phyloP scores from a whole-genome alignment of 2,113 vertebrate species.

The Prinia subflava region DNA sequence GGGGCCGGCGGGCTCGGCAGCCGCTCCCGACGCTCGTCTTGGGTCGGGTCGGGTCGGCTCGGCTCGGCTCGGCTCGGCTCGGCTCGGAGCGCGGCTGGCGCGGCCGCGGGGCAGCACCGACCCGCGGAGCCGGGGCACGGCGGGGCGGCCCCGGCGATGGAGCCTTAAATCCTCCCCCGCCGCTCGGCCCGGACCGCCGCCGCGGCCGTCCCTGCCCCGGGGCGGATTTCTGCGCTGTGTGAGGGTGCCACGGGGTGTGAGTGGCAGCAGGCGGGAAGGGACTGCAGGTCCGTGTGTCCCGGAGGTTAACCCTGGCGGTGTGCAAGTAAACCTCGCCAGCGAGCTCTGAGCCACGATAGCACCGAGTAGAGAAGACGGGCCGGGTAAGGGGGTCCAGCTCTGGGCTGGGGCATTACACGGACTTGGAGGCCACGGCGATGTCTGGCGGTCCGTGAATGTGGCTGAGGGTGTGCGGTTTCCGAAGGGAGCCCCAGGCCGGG shows the following conservation, averaged over 20 bases:
- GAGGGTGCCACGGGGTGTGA: not conserved
- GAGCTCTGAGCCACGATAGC: not conserved
- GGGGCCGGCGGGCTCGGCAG: not conserved
- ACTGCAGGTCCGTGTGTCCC: not conserved
- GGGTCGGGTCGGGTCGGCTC: not conserved
- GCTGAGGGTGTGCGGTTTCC: not conserved
- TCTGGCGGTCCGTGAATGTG: not conserved
- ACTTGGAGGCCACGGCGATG: not conserved
- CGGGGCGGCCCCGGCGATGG: not conserved
- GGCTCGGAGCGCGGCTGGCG: not conserved
- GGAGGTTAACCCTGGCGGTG: fast-evolving
- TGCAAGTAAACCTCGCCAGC: fast-evolving
- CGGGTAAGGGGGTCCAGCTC: not conserved
- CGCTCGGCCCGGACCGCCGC: too few relatives aligned
- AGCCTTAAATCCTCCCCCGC: not conserved
- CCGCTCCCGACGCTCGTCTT: not conserved
- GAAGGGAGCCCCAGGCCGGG: fast-evolving
- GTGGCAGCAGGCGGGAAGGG: not conserved
- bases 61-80: not conserved
- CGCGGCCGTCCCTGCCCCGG: not conserved
- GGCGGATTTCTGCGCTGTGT: not conserved
- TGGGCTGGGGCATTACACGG: fast-evolving
- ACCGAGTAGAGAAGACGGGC: fast-evolving
- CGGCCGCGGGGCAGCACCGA: not conserved
- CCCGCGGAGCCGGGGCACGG: not conserved